phyloP scores from a whole-genome alignment of 2,888 invertebrate species.

The Drosophila ochracea region DNA sequence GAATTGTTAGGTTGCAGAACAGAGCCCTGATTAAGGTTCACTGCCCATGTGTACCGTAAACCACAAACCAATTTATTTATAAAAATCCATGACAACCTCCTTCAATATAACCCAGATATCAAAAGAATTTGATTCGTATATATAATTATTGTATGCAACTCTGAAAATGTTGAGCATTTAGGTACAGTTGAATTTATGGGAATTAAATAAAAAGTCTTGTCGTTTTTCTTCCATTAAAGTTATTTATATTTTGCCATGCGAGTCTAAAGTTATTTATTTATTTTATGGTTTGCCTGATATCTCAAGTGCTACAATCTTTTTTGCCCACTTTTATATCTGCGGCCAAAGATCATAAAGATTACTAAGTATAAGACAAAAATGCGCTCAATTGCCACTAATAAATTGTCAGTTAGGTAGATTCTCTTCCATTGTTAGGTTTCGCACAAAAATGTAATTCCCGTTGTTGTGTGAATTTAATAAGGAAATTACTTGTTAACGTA shows the following conservation, averaged over 20 bases:
- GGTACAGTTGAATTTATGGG: background rate
- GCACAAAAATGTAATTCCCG: constrained; percentile 27
- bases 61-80: constrained; percentile 29
- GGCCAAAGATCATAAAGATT: constrained; percentile 62
- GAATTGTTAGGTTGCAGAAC: constrained; percentile 12
- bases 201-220: background rate
- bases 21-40: constrained; percentile 7
- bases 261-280: background rate
- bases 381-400: constrained; percentile 72
- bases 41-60: constrained; percentile 7
- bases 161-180: background rate
- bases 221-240: background rate
- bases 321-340: constrained; percentile 41
- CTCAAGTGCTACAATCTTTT: constrained; percentile 3
- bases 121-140: background rate
- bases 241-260: background rate
- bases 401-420: constrained; percentile 51
- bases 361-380: constrained; percentile 63
- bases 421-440: constrained; percentile 8
- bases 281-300: background rate
- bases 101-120: background rate
- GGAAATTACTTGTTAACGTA: constrained; percentile 73
- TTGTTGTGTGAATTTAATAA: constrained; percentile 64
- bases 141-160: background rate
- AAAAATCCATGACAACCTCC: background rate